Base-by-base conservation (phyloP, 1,140 invertebrate genomes). In the Polypedilum vanderplanki region DNA sequence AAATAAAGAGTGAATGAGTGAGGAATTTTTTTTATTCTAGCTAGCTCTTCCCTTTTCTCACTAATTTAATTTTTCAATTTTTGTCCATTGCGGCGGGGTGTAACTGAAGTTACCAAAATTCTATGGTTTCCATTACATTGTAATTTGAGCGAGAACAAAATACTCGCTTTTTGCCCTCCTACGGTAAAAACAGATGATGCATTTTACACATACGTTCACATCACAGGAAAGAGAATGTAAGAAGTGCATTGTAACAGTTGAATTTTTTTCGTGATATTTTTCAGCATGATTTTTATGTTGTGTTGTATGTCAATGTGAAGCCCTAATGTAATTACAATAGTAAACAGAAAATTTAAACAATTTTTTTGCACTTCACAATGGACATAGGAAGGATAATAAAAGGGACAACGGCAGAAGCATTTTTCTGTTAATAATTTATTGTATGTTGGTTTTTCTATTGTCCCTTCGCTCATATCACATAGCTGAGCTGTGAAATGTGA, bases 401-500 rank as follows among this genome's bases (percentile, higher is more conserved):
- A 57, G 46, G 46, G 46, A 57, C 46, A 57, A 15, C n/a, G n/a
- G 12, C 12, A n/a, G n/a, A 15, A 15, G 12, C n/a, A n/a, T 57
- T 57, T 57, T 57, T 57, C 46, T 57, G 46, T 57, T 57, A 57
- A 57, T 57, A 57, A 57, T 57, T 57, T 57, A 57, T 57, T 57
- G 46, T 57, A 33, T 33, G 24, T 57, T 57, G 46, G 46, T 57
- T 57, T 57, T 12, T n/a, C 46, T 46, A 57, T 57, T 57, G 46
- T 57, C 46, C 46, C 46, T 46, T 57, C n/a, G 12, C 46, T 33
- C 24, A 15, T 57, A n/a, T 57, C 46, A 12, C 12, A 4, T 57
- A n/a, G n/a, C n/a, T 12, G 12, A 4, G 4, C 46, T 57, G n/a
- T 57, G 12, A 57, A 4, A 57, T 57, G 46, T n/a, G 12, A n/a